These are phyloP conservation scores for Caradrina kadenii DNA, from an alignment of 2,888 invertebrate species.

Conservation along the genomic window DNA sequence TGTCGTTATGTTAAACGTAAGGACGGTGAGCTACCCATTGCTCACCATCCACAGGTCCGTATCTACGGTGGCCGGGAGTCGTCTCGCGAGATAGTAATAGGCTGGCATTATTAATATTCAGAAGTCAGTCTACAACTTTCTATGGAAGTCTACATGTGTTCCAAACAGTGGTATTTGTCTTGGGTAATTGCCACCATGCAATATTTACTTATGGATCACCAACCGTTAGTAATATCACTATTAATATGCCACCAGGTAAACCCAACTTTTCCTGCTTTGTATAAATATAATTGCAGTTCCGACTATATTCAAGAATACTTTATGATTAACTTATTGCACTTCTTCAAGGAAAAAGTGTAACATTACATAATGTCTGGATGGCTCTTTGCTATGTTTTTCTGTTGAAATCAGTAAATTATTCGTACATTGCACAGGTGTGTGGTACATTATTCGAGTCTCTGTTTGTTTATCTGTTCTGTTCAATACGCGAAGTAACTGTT, in stretches of 20 bases:
- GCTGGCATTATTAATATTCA: too few relatives aligned
- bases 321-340: background rate
- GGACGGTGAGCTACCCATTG: too few relatives aligned
- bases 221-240: background rate
- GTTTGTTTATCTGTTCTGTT: constrained; percentile 21
- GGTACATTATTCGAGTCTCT: background rate
- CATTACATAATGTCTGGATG: background rate
- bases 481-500: background rate
- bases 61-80: too few relatives aligned
- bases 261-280: constrained; percentile 1
- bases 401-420: background rate
- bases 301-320: background rate
- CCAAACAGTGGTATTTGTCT: too few relatives aligned
- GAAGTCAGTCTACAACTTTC: too few relatives aligned
- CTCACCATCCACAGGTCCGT: too few relatives aligned
- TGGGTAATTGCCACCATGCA: too few relatives aligned
- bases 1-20: too few relatives aligned
- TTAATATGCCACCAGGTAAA: constrained; percentile 31
- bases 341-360: background rate
- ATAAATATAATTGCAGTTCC: constrained; percentile 26
- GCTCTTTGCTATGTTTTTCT: background rate
- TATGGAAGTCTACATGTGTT: too few relatives aligned
- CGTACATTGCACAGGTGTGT: constrained; percentile 18
- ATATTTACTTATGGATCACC: too few relatives aligned
- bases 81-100: too few relatives aligned